Evolutionary conservation across 1,140 invertebrate genomes (phyloP).

Genomic region (Drosophila bocqueti): DNA sequence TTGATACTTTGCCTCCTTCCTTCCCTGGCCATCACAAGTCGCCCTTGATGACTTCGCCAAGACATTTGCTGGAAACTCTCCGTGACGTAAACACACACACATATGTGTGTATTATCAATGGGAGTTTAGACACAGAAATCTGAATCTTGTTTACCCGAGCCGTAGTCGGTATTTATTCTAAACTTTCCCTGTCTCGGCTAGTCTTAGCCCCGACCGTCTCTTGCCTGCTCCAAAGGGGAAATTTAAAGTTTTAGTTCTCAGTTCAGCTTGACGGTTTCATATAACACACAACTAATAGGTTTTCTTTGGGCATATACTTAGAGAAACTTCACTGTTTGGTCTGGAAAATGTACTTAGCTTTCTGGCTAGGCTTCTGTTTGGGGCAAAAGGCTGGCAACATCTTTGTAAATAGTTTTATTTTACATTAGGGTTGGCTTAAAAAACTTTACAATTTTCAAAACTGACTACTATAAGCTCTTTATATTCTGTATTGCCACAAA

Average conservation of each 20-base stretch:
- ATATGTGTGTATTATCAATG: background rate
- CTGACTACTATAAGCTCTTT: background rate
- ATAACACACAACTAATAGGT: slow-evolving; percentile 75
- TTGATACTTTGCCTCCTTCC: background rate
- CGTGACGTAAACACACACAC: slow-evolving; percentile 3
- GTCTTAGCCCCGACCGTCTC: slow-evolving; percentile 36
- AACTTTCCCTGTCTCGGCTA: slow-evolving; percentile 56
- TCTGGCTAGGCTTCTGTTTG: slow-evolving; percentile 10
- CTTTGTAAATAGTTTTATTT: slow-evolving; percentile 43
- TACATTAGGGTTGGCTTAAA: slow-evolving; percentile 37
- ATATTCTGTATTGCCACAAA: too few relatives aligned
- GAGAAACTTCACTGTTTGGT: slow-evolving; percentile 32
- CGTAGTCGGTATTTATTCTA: slow-evolving; percentile 65
- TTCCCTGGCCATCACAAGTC: slow-evolving; percentile 1
- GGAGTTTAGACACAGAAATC: slow-evolving; percentile 14
- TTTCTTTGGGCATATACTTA: slow-evolving; percentile 70
- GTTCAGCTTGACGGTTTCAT: slow-evolving; percentile 56
- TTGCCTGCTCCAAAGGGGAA: slow-evolving; percentile 18
- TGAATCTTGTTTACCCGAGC: slow-evolving; percentile 39
- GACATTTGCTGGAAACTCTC: slow-evolving; percentile 35
- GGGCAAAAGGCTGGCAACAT: background rate
- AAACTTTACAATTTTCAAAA: slow-evolving; percentile 32
- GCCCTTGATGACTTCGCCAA: slow-evolving; percentile 65
- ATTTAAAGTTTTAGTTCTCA: slow-evolving; percentile 63
- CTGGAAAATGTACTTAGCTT: slow-evolving; percentile 44